Evolutionary conservation across 23 tunicate genomes (phyloP), one percentile per base, ranked within the genome.

Genomic region (Halocynthia aurantium): DNA sequence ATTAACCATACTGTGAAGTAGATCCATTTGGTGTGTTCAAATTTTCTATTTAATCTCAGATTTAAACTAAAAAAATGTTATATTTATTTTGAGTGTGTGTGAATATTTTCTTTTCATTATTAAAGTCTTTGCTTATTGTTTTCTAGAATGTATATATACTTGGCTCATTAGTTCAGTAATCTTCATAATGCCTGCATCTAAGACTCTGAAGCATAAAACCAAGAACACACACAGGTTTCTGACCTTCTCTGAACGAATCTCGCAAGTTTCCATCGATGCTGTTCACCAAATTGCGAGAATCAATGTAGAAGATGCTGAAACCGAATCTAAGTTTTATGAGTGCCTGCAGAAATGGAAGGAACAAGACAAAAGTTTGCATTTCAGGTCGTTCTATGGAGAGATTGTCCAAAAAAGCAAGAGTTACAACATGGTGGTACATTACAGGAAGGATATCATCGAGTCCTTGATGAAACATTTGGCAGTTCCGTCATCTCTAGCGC

Each of bases 311-410:
- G 69, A 49, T 44, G 69, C 64, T 0, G 88, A 82, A 72, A 69
- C 82, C 50, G 67, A 52, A 50, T 86, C 92, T 8, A 61, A 77
- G 53, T 75, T 92, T 61, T 22, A 60, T 0, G 87, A 80, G 55
- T 73, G 77, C 49, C 61, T 92, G 73, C 57, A 52, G 40, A 92
- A 92, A 82, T 92, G 98, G 98, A 78, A 76, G 52, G 84, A 81
- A 50, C 72, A 87, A 12, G 98, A 92, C 55, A 19, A 79, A n/a
- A 82, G 88, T 51, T 67, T 68, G 10, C 82, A 78, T 11, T 86
- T 86, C 64, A 61, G 52, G 5, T 40, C 73, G 2, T 92, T 86
- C 65, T 60, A 55, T 9, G 62, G 62, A 40, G 76, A 85, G 54
- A 69, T 92, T 69, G 18, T 44, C 15, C 50, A 54, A 18, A 86